Evolutionary conservation across 2,888 invertebrate species (phyloP).

Genomic region (Lycaena phlaeas): DNA sequence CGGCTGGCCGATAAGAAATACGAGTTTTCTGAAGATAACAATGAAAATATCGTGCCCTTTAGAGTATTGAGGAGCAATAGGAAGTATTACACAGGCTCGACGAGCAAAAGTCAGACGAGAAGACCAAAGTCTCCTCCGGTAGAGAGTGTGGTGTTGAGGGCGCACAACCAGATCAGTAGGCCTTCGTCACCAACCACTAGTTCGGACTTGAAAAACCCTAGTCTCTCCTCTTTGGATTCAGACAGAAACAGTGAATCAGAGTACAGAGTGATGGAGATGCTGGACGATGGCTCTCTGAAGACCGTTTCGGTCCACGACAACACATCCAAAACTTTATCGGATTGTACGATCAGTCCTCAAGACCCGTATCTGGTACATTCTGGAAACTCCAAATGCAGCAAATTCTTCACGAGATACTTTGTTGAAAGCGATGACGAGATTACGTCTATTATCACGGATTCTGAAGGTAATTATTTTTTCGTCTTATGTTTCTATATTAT

Average conservation of each 20-base stretch:
- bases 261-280: constrained; percentile 64
- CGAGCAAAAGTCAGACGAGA: constrained; percentile 37
- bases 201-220: constrained; percentile 37
- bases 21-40: constrained; percentile 87
- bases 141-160: constrained; percentile 54
- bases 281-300: constrained; percentile 65
- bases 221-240: constrained; percentile 37
- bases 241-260: constrained; percentile 62
- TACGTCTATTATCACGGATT: constrained; percentile 80
- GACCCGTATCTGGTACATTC: constrained; percentile 67
- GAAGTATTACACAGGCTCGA: constrained; percentile 60
- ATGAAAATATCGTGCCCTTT: constrained; percentile 77
- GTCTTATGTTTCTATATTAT: too few species aligned
- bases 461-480: constrained; percentile 71
- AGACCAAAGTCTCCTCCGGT: constrained; percentile 58
- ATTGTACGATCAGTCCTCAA: constrained; percentile 55
- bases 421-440: constrained; percentile 81
- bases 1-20: constrained; percentile 93
- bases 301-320: constrained; percentile 65
- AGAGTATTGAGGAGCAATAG: constrained; percentile 73
- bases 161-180: constrained; percentile 60
- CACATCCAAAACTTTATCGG: constrained; percentile 63
- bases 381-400: constrained; percentile 74
- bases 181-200: constrained; percentile 44
- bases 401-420: constrained; percentile 77